Conservation (phyloP, 2,888 invertebrate species). For the Phanerotoma sp. region DNA sequence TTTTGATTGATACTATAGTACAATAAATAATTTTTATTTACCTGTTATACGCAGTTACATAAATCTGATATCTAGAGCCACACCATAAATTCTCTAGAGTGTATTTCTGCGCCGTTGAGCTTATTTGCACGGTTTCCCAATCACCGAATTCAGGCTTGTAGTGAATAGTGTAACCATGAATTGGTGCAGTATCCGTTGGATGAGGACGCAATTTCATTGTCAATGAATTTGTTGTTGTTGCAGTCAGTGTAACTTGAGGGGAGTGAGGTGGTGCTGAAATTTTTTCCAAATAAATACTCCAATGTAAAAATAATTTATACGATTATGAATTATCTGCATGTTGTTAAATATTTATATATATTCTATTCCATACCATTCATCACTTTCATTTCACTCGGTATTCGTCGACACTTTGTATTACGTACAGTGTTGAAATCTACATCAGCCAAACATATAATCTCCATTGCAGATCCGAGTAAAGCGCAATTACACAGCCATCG, state of each 20-base stretch:
- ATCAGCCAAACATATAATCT: slow-evolving; percentile 33
- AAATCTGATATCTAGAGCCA: slow-evolving; percentile 91
- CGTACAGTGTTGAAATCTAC: slow-evolving; percentile 5
- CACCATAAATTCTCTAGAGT: slow-evolving; percentile 87
- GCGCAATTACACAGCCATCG: slow-evolving; percentile 35
- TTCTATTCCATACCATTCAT: too few relatives aligned
- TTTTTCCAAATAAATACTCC: slow-evolving; percentile 5
- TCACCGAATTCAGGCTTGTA: slow-evolving; percentile 95
- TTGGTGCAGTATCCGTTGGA: slow-evolving; percentile 80
- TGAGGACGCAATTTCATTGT: slow-evolving; percentile 73
- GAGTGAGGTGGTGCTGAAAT: slow-evolving; percentile 72
- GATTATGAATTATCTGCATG: too few relatives aligned
- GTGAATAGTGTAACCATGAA: slow-evolving; percentile 88
- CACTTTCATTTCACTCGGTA: background rate
- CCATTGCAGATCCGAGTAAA: slow-evolving; percentile 34
- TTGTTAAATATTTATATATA: too few relatives aligned
- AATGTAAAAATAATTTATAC: too few relatives aligned
- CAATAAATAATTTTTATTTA: slow-evolving; percentile 52
- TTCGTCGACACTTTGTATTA: slow-evolving; percentile 10
- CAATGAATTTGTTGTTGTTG: slow-evolving; percentile 75
- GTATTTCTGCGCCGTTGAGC: slow-evolving; percentile 77
- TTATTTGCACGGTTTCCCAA: slow-evolving; percentile 85
- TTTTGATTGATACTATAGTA: background rate
- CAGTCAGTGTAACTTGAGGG: slow-evolving; percentile 71
- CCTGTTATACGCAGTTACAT: slow-evolving; percentile 91